Percentiles rank a stretch among this genome's conserved stretches.
Conservation (phyloP, 1,140 invertebrate species). For the Chironomus striatipennis region DNA sequence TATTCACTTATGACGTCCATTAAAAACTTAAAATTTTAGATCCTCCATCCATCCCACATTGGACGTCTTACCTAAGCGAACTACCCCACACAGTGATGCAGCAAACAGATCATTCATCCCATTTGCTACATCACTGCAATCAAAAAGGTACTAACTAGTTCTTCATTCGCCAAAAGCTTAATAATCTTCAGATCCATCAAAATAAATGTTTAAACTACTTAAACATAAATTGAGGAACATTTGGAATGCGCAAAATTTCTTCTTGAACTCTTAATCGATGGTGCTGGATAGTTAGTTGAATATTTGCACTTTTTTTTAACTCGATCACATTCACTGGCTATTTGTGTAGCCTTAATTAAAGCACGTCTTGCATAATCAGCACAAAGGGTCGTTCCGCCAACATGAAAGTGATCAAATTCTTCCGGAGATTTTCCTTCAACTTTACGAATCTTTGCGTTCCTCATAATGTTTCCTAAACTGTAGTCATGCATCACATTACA, state of each 20-base stretch:
- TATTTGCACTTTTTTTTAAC: neutral
- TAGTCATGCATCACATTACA: neutral
- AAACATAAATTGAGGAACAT: conserved; percentile 16
- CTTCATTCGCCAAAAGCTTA: too few species aligned
- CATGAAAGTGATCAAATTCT: neutral
- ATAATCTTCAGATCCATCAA: neutral
- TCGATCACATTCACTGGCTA: neutral
- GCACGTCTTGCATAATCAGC: conserved; percentile 3
- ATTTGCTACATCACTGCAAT: too few species aligned
- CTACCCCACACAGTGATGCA: too few species aligned
- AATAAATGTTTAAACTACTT: conserved; percentile 16
- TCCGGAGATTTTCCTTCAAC: neutral
- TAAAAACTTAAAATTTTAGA: conserved; percentile 11
- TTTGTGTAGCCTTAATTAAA: neutral
- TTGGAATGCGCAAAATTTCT: neutral
- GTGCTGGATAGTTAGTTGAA: neutral
- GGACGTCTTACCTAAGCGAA: too few species aligned
- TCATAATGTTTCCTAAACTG: neutral
- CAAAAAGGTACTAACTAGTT: too few species aligned
- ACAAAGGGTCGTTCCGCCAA: conserved; percentile 10
- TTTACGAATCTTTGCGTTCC: neutral
- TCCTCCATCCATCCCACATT: too few species aligned
- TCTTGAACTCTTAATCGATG: neutral
- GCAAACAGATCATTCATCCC: too few species aligned
- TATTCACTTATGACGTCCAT: too few species aligned